Evolutionary conservation across 2,888 invertebrate species (phyloP).

Genomic region (Tanaodytes sp.): DNA sequence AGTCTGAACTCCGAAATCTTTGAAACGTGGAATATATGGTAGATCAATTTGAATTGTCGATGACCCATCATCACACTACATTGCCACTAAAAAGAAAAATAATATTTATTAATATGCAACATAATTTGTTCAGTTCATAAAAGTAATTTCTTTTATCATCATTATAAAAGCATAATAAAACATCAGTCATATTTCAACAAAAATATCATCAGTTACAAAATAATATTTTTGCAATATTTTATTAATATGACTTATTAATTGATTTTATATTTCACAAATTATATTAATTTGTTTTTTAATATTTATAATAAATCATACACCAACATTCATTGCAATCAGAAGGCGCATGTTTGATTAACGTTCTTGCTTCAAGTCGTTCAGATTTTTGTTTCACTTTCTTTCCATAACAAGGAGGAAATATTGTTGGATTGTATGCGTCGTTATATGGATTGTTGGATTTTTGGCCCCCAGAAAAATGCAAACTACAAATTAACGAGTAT

Average conservation of each 20-base stretch:
- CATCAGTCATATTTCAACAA: too few species aligned
- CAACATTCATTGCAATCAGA: not conserved
- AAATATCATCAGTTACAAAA: too few species aligned
- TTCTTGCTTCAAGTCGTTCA: not conserved
- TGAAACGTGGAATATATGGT: too few species aligned
- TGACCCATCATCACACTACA: too few species aligned
- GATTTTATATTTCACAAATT: too few species aligned
- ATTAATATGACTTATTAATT: too few species aligned
- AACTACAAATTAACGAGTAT: constrained; percentile 13
- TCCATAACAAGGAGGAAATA: constrained; percentile 9
- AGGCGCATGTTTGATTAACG: not conserved
- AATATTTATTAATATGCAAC: too few species aligned
- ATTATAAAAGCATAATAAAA: too few species aligned
- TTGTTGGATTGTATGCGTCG: constrained; percentile 23
- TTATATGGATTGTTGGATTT: constrained; percentile 14
- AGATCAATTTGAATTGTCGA: too few species aligned
- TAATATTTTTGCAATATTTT: too few species aligned
- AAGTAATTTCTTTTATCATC: not conserved
- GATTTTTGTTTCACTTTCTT: not conserved
- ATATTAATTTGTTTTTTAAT: not conserved
- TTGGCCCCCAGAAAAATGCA: constrained; percentile 12
- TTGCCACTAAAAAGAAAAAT: too few species aligned
- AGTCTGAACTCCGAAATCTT: not conserved
- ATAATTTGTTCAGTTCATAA: too few species aligned
- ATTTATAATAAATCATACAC: not conserved